Base-by-base conservation (phyloP, 2,113 vertebrate species). In the Spermophilus dauricus region DNA sequence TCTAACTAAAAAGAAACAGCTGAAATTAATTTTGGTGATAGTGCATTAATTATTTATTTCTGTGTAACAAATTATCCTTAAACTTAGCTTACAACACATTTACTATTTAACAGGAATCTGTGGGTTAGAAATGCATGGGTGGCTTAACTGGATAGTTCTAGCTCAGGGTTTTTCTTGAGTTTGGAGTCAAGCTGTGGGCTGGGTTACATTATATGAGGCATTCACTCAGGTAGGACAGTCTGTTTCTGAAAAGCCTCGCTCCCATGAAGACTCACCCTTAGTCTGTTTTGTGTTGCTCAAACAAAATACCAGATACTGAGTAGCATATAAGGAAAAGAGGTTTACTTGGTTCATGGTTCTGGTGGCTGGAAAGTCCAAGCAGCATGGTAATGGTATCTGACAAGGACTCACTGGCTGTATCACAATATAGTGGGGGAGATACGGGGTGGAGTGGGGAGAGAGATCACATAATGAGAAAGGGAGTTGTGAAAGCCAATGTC, bases 11-110 rank as follows among this genome's bases (percentile, higher is more conserved):
- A 85, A 75, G 75, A 73, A 80, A 87, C 6, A 34, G 22, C n/a
- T 34, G 51, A 86, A 80, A 75, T 83, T 77, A 84, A 53, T 72
- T 82, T 84, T 85, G 58, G 61, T 77, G 63, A 73, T 14, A 83
- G 20, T 56, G 1, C 32, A 39, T 73, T 65, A 3, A 53, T 95
- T 86, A 84, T 73, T 70, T 87, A 86, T 95, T 96, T 93, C 14
- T 73, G 26, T 67, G 65, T 39, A 94, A 84, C 53, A 90, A 77
- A 72, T 56, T 37, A 84, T 32, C 51, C 80, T 17, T 10, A 80
- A 93, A 78, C 18, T 37, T 96, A 58, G 34, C 65, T 77, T 80
- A 80, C 65, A 83, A 87, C 24, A 42, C 56, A 26, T 67, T 69
- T 89, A 45, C 58, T 61, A 51, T 87, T 63, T 91, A 45, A 34